These are phyloP conservation scores for Entomobrya multifasciata DNA, from an alignment of 2,888 invertebrate genomes.

Conservation along the genomic window DNA sequence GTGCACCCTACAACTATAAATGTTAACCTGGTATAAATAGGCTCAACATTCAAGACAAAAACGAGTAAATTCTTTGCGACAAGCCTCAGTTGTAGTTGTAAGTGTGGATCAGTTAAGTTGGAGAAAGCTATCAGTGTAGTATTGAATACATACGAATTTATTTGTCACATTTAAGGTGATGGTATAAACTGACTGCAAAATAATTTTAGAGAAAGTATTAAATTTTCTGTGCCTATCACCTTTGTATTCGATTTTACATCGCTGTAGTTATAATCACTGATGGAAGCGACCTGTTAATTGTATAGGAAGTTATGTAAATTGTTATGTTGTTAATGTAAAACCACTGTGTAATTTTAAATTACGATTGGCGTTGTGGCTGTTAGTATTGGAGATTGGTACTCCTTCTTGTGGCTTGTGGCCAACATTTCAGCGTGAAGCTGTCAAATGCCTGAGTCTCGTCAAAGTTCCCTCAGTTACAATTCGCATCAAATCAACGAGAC, in stretches of 20 bases:
- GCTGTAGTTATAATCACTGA: not conserved
- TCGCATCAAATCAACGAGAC: not conserved
- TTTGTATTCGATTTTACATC: constrained; percentile 30
- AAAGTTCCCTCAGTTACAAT: constrained; percentile 57
- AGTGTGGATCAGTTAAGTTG: too few relatives aligned
- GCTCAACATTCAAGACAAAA: constrained; percentile 15
- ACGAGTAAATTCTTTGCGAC: not conserved
- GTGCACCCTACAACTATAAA: too few relatives aligned
- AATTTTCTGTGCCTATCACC: constrained; percentile 39
- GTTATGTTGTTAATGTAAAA: not conserved
- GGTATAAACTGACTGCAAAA: not conserved
- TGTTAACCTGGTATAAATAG: not conserved
- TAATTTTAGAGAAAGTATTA: constrained; percentile 4
- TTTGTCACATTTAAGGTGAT: not conserved
- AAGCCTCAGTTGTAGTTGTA: too few relatives aligned
- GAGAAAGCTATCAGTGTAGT: not conserved
- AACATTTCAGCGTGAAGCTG: too few relatives aligned
- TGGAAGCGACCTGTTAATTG: constrained; percentile 13
- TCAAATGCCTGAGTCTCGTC: not conserved
- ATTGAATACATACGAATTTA: too few relatives aligned
- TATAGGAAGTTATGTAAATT: not conserved
- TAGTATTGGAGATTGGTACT: too few relatives aligned
- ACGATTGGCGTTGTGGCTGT: too few relatives aligned
- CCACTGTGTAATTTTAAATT: too few relatives aligned
- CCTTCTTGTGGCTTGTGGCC: too few relatives aligned